A percentile compares a stretch with the other conserved stretches of the same genome.
phyloP scores from a whole-genome alignment of 2,113 vertebrate species.

The Ammodytes dubius region DNA sequence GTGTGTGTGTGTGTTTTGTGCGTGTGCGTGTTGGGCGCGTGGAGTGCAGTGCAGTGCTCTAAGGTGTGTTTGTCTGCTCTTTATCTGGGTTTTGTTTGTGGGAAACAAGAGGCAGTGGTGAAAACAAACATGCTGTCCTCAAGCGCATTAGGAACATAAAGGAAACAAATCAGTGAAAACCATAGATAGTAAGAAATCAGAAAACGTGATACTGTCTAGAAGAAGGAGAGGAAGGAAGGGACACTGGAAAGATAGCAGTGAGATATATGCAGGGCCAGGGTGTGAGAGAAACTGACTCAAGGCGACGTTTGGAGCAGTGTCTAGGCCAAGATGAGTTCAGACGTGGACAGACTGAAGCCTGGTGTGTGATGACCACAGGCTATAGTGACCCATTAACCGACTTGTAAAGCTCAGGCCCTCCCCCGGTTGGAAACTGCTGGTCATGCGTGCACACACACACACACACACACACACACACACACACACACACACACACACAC shows the following conservation, averaged over 20 bases:
- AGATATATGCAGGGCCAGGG: not conserved
- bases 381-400: conserved; percentile 68
- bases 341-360: conserved; percentile 46
- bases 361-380: conserved; percentile 60
- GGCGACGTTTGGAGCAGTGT: conserved; percentile 35
- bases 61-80: not conserved
- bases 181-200: too few species aligned
- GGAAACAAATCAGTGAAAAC: conserved; percentile 10
- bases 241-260: not conserved
- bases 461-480: too few species aligned
- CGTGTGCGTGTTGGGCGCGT: too few species aligned
- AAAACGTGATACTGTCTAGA: too few species aligned
- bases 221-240: conserved; percentile 10
- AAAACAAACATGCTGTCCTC: conserved; percentile 34
- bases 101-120: conserved; percentile 31
- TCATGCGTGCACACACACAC: conserved; percentile 2
- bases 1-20: too few species aligned
- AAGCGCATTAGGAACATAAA: conserved; percentile 44
- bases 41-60: not conserved
- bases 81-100: not conserved
- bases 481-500: too few species aligned
- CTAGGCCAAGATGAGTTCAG: conserved; percentile 62
- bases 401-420: conserved; percentile 40
- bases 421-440: conserved; percentile 53
- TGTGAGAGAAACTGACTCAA: conserved; percentile 37